Evolutionary conservation across 2,797 vertebrate species (phyloP).

Genomic region (Sebastes itinus): DNA sequence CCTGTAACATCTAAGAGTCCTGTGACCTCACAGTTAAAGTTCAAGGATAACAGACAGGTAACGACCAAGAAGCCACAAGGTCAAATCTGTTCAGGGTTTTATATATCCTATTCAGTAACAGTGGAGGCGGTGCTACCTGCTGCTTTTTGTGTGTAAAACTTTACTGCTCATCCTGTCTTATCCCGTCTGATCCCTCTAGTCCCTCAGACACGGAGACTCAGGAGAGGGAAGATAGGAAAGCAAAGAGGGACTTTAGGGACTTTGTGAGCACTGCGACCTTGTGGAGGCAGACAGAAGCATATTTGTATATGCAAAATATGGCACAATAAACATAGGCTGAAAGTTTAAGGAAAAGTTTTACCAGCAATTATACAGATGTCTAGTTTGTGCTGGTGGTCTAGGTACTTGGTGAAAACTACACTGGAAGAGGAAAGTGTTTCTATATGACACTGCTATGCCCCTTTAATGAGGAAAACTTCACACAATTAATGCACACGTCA

Average conservation of each 20-base stretch:
- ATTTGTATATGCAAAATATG: neutral
- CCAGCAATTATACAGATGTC: neutral
- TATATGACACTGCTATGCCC: neutral
- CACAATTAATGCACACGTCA: no score
- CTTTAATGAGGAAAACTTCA: neutral
- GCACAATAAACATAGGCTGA: accelerated
- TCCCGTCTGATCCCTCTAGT: slow-evolving; percentile 17
- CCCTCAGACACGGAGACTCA: neutral
- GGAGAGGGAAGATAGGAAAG: neutral
- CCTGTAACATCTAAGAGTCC: neutral
- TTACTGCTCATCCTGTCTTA: neutral
- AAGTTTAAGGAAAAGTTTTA: neutral
- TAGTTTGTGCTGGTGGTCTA: neutral
- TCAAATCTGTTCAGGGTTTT: neutral
- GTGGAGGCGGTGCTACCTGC: neutral
- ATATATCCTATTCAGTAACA: neutral
- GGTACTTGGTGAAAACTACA: neutral
- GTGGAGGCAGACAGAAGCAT: slow-evolving; percentile 23
- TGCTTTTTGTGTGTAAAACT: slow-evolving; percentile 8
- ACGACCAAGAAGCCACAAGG: neutral
- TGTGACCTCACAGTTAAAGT: neutral
- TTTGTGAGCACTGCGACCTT: slow-evolving; percentile 19
- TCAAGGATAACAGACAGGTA: neutral
- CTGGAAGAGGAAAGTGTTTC: neutral
- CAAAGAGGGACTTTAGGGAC: slow-evolving; percentile 5